These are phyloP conservation scores for Luperina testacea DNA, from an alignment of 2,888 invertebrate genomes.

Conservation along the genomic window DNA sequence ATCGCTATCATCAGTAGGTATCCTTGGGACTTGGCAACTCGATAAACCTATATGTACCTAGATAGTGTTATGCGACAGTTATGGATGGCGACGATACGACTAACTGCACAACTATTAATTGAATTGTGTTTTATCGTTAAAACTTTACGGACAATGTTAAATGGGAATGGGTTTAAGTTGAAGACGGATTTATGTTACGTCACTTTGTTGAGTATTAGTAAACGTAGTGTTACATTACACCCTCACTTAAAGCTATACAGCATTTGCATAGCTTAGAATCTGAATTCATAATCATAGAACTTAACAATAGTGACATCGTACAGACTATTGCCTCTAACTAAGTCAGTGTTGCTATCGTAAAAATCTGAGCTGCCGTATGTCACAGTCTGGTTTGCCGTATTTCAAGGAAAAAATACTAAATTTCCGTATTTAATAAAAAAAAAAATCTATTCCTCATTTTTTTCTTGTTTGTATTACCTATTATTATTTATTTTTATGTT, in stretches of 20 bases:
- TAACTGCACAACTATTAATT: constrained; percentile 62
- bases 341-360: too few species aligned
- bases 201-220: constrained; percentile 14
- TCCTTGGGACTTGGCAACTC: constrained; percentile 14
- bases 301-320: not conserved
- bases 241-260: not conserved
- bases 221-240: constrained; percentile 4
- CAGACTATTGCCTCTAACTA: constrained; percentile 10
- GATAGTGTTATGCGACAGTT: constrained; percentile 25
- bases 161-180: constrained; percentile 43
- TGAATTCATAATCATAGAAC: constrained; percentile 3
- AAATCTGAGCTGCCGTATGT: too few species aligned
- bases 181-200: constrained; percentile 43
- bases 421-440: too few species aligned
- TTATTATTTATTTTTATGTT: too few species aligned
- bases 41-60: constrained; percentile 16
- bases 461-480: too few species aligned
- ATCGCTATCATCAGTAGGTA: constrained; percentile 11
- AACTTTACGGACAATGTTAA: constrained; percentile 47
- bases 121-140: constrained; percentile 56
- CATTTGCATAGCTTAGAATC: constrained; percentile 35
- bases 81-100: constrained; percentile 42
- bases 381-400: too few species aligned
- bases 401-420: too few species aligned
- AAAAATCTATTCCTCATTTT: too few species aligned